Percentiles rank a stretch among this genome's conserved stretches.
Conservation (phyloP, 92 coral and sea anemone genomes). For the Pocillopora meandrina region DNA sequence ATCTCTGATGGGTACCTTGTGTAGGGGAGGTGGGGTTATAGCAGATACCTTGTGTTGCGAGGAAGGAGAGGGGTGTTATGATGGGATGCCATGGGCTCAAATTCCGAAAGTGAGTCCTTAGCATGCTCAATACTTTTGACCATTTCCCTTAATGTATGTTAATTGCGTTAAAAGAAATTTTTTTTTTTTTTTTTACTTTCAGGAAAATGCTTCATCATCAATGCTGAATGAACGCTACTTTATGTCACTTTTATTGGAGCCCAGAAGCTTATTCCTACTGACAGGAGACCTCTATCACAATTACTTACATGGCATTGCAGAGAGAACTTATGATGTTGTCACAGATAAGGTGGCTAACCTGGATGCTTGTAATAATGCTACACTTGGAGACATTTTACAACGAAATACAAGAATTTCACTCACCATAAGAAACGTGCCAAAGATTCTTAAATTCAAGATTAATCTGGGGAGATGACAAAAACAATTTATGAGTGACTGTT, state of each 20-base stretch:
- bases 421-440: constrained; percentile 97
- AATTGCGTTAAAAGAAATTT: too few species aligned
- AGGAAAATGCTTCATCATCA: constrained; percentile 25
- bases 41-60: too few species aligned
- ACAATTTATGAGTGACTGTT: not conserved
- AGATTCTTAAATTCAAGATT: constrained; percentile 80
- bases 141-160: too few species aligned
- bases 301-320: constrained; percentile 89
- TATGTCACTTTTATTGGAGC: constrained; percentile 88
- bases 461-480: constrained; percentile 56
- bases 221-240: constrained; percentile 70
- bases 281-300: constrained; percentile 83
- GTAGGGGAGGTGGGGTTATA: too few species aligned
- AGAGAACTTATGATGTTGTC: constrained; percentile 63
- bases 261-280: constrained; percentile 82
- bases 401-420: constrained; percentile 82
- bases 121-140: too few species aligned
- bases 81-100: too few species aligned
- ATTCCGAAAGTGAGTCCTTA: too few species aligned
- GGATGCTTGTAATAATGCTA: constrained; percentile 50
- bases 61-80: too few species aligned
- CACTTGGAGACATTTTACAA: constrained; percentile 62
- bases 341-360: constrained; percentile 60
- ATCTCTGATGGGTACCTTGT: too few species aligned
- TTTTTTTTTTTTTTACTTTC: not conserved